phyloP scores from a whole-genome alignment of 1,140 invertebrate genomes.

The Habropoda laboriosa region DNA sequence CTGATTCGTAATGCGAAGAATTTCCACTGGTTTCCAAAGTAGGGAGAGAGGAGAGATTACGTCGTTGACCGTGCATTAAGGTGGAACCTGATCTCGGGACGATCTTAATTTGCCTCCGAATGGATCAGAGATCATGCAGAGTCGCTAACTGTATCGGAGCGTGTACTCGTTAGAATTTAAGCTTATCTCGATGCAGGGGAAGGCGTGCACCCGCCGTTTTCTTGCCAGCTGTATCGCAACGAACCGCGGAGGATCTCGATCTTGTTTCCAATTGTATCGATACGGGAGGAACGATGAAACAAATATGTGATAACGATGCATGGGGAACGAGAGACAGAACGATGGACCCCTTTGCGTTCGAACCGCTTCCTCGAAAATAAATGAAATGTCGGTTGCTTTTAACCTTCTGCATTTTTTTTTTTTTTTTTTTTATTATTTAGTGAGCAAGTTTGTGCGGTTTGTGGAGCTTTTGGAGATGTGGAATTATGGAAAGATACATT shows the following conservation, averaged over 20 bases:
- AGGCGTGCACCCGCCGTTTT: slow-evolving; percentile 5
- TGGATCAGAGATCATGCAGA: slow-evolving; percentile 24
- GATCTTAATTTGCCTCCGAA: slow-evolving; percentile 46
- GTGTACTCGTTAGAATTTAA: slow-evolving; percentile 26
- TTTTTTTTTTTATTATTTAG: too few relatives aligned
- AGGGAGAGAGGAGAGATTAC: neutral
- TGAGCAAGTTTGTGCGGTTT: too few relatives aligned
- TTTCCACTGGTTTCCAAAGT: neutral
- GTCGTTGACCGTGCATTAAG: neutral
- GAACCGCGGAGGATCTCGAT: neutral
- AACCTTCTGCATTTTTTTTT: too few relatives aligned
- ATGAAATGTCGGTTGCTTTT: too few relatives aligned
- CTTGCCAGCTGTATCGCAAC: neutral
- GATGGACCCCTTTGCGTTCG: too few relatives aligned
- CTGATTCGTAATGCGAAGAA: slow-evolving; percentile 12
- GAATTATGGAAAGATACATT: too few relatives aligned
- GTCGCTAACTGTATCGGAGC: slow-evolving; percentile 29
- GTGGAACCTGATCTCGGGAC: slow-evolving; percentile 27
- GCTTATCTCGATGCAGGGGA: slow-evolving; percentile 27
- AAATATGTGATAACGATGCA: neutral
- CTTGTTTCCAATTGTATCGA: neutral
- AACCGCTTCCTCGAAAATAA: too few relatives aligned
- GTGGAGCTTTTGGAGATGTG: too few relatives aligned
- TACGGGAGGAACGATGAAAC: neutral
- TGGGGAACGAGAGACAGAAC: neutral